These are phyloP conservation scores for Picathartes gymnocephalus DNA, from an alignment of 2,113 vertebrate genomes.

Conservation along the genomic window DNA sequence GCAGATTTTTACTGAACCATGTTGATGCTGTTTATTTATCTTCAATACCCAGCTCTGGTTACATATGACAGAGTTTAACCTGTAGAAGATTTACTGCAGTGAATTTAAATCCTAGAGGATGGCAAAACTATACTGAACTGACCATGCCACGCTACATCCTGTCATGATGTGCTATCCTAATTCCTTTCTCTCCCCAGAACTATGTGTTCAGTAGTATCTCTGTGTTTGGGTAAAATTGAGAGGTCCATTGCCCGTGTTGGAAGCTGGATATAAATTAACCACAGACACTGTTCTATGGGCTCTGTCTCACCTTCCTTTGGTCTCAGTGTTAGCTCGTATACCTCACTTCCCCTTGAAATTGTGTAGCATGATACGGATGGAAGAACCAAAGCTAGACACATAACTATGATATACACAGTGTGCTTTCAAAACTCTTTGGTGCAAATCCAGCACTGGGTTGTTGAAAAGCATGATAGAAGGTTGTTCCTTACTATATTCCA, in stretches of 20 bases:
- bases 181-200: background rate
- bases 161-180: background rate
- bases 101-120: background rate
- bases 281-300: background rate
- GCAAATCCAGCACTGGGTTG: background rate
- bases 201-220: background rate
- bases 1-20: background rate
- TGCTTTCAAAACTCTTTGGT: background rate
- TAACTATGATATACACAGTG: background rate
- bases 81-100: background rate
- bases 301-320: background rate
- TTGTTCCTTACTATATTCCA: conserved; percentile 11
- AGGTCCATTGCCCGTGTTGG: background rate
- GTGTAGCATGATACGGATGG: background rate
- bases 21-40: background rate
- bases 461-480: conserved; percentile 15
- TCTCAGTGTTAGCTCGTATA: background rate
- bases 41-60: background rate
- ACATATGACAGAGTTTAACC: background rate
- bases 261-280: background rate
- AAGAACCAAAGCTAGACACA: background rate
- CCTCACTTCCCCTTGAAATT: background rate
- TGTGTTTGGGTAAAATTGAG: background rate
- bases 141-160: fast-evolving
- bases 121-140: background rate